Evolutionary conservation across 2,113 vertebrate species (phyloP).

Genomic region (Paratilapia polleni): DNA sequence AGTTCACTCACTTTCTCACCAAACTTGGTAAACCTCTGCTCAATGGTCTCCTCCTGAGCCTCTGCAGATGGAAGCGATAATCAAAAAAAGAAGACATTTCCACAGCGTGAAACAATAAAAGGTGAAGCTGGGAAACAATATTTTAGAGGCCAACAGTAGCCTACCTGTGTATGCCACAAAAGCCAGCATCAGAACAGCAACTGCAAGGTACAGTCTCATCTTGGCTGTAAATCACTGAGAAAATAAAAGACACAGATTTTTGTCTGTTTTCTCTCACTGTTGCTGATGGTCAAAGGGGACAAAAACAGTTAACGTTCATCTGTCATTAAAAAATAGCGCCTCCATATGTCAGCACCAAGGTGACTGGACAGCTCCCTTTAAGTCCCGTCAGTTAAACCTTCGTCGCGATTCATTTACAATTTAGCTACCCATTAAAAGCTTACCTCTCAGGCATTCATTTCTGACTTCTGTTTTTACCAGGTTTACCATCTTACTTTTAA

Average conservation of each 20-base stretch:
- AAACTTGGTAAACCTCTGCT: constrained; percentile 32
- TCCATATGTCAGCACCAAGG: constrained; percentile 26
- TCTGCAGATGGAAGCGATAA: constrained; percentile 48
- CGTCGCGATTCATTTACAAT: too few species aligned
- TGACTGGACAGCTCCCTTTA: constrained; percentile 31
- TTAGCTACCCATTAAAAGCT: background rate
- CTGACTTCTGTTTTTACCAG: background rate
- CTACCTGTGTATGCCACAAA: constrained; percentile 77
- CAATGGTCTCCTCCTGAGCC: constrained; percentile 55
- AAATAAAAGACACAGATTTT: background rate
- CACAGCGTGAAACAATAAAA: background rate
- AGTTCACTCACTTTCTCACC: background rate
- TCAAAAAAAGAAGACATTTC: background rate
- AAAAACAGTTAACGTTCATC: background rate
- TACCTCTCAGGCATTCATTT: background rate
- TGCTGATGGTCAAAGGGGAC: background rate
- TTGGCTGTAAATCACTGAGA: constrained; percentile 30
- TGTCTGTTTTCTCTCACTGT: background rate
- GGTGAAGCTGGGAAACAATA: too few species aligned
- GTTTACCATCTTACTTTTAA: background rate
- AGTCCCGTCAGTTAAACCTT: background rate
- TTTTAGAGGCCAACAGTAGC: background rate
- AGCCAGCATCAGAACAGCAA: constrained; percentile 79
- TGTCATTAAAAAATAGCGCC: background rate
- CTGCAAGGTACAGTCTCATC: constrained; percentile 79